Evolutionary conservation across 2,888 invertebrate genomes (phyloP).

Genomic region (Leucophora obtusa): DNA sequence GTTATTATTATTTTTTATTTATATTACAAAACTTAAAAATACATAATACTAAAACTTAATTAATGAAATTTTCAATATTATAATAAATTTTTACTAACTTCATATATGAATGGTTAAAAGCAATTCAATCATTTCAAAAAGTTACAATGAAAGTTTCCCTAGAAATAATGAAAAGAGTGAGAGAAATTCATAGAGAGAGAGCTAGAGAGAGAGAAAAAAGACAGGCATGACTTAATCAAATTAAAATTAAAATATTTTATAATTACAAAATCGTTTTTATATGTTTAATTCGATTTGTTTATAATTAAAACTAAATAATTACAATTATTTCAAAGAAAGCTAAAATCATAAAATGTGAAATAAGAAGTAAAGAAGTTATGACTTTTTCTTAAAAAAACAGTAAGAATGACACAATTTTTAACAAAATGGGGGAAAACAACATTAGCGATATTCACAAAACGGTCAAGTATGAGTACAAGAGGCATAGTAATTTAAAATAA

Average conservation of each 20-base stretch:
- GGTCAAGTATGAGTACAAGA: too few relatives aligned
- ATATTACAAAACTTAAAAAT: constrained; percentile 63
- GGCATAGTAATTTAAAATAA: too few relatives aligned
- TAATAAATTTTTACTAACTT: constrained; percentile 47
- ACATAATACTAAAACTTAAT: constrained; percentile 62
- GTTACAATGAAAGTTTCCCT: background rate
- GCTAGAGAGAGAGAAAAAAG: background rate
- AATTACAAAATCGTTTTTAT: constrained; percentile 27
- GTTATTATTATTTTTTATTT: constrained; percentile 42
- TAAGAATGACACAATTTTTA: constrained; percentile 29
- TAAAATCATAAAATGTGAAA: constrained; percentile 26
- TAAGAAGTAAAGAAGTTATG: constrained; percentile 26
- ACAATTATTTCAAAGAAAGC: constrained; percentile 43
- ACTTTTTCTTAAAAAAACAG: constrained; percentile 35
- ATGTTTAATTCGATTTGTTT: constrained; percentile 7
- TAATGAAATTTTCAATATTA: constrained; percentile 53
- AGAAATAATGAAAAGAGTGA: background rate
- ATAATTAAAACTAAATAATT: constrained; percentile 51
- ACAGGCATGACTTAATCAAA: constrained; percentile 13
- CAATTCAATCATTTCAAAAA: constrained; percentile 22
- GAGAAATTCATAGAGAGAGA: background rate
- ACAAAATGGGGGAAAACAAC: constrained; percentile 13
- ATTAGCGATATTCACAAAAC: background rate
- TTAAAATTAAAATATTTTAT: constrained; percentile 19
- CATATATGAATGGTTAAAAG: constrained; percentile 32